phyloP scores from a whole-genome alignment of 2,113 vertebrate species.

The Lycocorax pyrrhopterus region DNA sequence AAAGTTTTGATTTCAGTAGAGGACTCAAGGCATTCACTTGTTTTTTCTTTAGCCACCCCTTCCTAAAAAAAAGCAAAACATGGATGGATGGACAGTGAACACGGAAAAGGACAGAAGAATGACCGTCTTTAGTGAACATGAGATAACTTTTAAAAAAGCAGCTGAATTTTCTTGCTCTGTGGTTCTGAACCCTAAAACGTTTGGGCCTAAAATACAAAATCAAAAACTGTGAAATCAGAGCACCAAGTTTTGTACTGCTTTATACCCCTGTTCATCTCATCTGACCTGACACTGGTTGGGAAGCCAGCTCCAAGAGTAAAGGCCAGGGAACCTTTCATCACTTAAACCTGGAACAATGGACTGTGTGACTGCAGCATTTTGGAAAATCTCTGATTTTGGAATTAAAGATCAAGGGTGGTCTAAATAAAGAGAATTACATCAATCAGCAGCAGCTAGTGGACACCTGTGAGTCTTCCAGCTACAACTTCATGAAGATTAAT shows the following conservation, averaged over 20 bases:
- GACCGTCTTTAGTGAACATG: fast-evolving
- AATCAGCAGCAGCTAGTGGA: neutral
- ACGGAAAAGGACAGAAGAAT: neutral
- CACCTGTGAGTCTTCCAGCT: neutral
- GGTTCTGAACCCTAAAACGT: neutral
- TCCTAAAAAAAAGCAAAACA: neutral
- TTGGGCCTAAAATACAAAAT: neutral
- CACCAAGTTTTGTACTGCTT: neutral
- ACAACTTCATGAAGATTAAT: neutral
- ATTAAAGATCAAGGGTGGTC: slow-evolving; percentile 2
- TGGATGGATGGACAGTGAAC: fast-evolving
- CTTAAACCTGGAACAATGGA: neutral
- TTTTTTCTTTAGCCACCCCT: neutral
- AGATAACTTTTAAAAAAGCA: neutral
- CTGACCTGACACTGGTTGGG: neutral
- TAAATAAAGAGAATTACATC: slow-evolving; percentile 21
- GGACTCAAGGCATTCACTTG: fast-evolving
- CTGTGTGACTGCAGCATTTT: neutral
- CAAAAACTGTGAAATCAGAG: neutral
- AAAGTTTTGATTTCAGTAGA: neutral
- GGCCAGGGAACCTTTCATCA: neutral
- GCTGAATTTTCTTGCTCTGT: neutral
- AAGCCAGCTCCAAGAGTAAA: neutral
- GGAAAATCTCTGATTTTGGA: slow-evolving; percentile 2
- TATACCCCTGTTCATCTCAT: neutral